A percentile compares a stretch with the other conserved stretches of the same genome.
Conservation (phyloP, 2,797 vertebrate species). For the Aulostomus chinensis region DNA sequence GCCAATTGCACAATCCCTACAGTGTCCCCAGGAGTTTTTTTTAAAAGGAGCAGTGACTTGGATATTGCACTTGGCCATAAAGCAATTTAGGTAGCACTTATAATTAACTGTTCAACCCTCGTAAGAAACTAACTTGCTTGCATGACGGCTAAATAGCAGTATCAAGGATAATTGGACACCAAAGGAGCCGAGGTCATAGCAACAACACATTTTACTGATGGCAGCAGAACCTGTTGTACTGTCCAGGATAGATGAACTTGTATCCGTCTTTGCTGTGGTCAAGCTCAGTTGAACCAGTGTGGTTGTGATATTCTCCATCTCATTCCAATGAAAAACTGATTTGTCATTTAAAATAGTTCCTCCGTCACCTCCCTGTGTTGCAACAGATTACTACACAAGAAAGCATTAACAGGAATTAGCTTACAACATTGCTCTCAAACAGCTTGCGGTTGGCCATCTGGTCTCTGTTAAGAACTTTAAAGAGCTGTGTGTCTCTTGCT, state of each 20-base stretch:
- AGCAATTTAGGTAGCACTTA: too few relatives aligned
- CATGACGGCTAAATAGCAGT: too few relatives aligned
- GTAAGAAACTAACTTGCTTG: too few relatives aligned
- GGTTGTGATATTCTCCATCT: conserved; percentile 21
- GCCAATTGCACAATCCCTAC: too few relatives aligned
- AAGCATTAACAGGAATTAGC: conserved; percentile 14
- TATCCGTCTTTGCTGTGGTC: too few relatives aligned
- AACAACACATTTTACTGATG: background rate
- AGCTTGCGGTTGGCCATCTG: conserved; percentile 2
- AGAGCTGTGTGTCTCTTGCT: background rate
- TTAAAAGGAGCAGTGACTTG: too few relatives aligned
- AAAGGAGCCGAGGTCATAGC: too few relatives aligned
- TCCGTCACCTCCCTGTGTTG: conserved; percentile 19
- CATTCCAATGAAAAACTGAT: conserved; percentile 19
- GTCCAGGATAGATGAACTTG: too few relatives aligned
- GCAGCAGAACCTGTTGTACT: background rate
- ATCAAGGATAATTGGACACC: too few relatives aligned
- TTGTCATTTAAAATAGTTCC: conserved; percentile 48
- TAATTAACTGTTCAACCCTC: too few relatives aligned
- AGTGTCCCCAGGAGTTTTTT: too few relatives aligned
- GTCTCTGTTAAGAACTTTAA: background rate
- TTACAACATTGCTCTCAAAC: conserved; percentile 11
- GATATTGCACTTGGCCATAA: too few relatives aligned
- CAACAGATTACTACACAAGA: conserved; percentile 21
- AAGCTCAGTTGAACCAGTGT: background rate